Base-by-base conservation (phyloP, 1,140 invertebrate species). In the Drosophila pachea region DNA sequence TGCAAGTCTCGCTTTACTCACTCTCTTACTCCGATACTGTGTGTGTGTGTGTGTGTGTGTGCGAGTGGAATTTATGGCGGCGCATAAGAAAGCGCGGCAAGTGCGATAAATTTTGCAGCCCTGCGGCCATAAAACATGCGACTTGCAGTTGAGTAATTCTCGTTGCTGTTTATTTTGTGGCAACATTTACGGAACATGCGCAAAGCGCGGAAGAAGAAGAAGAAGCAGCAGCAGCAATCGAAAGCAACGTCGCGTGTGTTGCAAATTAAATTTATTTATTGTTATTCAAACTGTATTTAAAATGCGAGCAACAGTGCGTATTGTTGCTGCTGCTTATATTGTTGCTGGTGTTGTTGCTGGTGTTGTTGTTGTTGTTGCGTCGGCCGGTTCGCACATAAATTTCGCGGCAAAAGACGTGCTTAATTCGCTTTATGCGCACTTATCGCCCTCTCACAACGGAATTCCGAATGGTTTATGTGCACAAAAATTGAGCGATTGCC, bases 211-310 rank as follows among this genome's bases (percentile, higher is more conserved):
- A 55, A 14, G 49, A 58, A 9, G 48, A 68, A 40, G 47, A 47
- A 47, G 40, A 14, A 43, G 40, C 5, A 32, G 35, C 29, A 38
- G 14, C 35, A n/a, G 14, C 42, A 42, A 38, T 43, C 22, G 22
- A 22, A 43, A 33, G 36, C 8, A 53, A 61, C 76, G 81, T 68
- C 81, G 79, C 79, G 79, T 83, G 81, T 84, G 73, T 76, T 68
- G 56, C 64, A 79, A 79, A 79, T 84, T 76, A 70, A 78, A 67
- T 70, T 55, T 70, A 79, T 83, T 83, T 79, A 84, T 82, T 83
- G 56, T 82, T 55, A 64, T 62, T 49, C 35, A 62, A 68, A 68
- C 59, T 64, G 43, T 70, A 71, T 70, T 64, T 73, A 59, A 62
- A 74, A 68, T 52, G 58, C 69, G 42, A 62, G 58, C 62, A 61